Evolutionary conservation across 2,797 vertebrate genomes (phyloP).

Genomic region (Hemibagrus guttatus): DNA sequence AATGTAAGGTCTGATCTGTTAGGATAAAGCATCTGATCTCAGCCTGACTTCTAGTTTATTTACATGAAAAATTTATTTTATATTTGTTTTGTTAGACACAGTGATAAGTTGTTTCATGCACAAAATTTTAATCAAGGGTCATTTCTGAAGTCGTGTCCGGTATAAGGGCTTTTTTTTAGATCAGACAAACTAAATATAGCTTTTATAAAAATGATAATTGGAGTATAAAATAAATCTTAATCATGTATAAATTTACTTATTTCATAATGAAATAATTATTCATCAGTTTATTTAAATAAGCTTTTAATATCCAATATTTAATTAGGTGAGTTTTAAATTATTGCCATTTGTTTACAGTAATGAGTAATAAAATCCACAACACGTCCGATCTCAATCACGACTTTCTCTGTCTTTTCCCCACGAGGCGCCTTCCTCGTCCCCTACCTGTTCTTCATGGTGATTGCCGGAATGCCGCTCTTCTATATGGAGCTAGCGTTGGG

Average conservation of each 20-base stretch:
- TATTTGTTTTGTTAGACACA: background rate
- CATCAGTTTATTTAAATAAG: background rate
- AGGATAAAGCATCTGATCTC: background rate
- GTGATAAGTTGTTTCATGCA: too few species aligned
- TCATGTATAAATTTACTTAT: background rate
- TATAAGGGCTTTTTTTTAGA: background rate
- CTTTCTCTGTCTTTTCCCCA: background rate
- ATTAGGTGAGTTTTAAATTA: background rate
- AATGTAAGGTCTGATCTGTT: background rate
- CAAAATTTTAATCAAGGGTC: too few species aligned
- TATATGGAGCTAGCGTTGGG: slow-evolving; percentile 92
- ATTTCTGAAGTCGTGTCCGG: too few species aligned
- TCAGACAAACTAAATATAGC: background rate
- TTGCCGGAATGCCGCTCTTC: slow-evolving; percentile 91
- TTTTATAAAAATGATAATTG: background rate
- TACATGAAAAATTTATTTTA: background rate
- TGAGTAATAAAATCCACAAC: background rate
- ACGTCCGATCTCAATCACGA: background rate
- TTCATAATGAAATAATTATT: too few species aligned
- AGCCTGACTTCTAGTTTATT: background rate
- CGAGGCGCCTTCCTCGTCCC: slow-evolving; percentile 89
- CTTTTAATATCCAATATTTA: background rate
- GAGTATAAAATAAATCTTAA: background rate
- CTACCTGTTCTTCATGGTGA: slow-evolving; percentile 90
- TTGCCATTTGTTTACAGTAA: background rate